Percentiles rank a stretch among this genome's conserved stretches.
Evolutionary conservation across 1,140 invertebrate species (phyloP).

Genomic region (Monomorium pharaonis): DNA sequence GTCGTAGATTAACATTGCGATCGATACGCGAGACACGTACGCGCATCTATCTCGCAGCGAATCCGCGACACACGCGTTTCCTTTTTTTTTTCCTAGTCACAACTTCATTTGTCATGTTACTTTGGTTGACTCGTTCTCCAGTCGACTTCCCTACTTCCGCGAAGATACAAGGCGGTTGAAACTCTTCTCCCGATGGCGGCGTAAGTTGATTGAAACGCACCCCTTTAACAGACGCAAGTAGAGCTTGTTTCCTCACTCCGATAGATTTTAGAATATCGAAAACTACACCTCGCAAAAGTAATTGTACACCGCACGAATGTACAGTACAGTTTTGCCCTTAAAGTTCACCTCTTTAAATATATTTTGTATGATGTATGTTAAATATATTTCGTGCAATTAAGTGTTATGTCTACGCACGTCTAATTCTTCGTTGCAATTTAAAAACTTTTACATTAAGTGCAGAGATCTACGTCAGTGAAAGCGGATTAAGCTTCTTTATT

Average conservation of each 20-base stretch:
- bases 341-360: background rate
- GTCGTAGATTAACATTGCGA: slow-evolving; percentile 23
- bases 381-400: background rate
- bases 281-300: background rate
- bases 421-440: background rate
- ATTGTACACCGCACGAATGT: background rate
- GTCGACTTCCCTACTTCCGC: slow-evolving; percentile 20
- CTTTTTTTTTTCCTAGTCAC: background rate
- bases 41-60: background rate
- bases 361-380: background rate
- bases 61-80: slow-evolving; percentile 5
- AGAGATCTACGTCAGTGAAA: background rate
- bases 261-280: background rate
- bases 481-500: background rate
- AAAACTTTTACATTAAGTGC: background rate
- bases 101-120: background rate
- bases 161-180: background rate
- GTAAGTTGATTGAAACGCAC: background rate
- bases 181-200: background rate
- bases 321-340: background rate
- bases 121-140: background rate
- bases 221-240: background rate
- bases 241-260: background rate
- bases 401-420: background rate
- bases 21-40: slow-evolving; percentile 35